These are phyloP conservation scores for Agrotis puta DNA, from an alignment of 2,888 invertebrate species.

Conservation along the genomic window DNA sequence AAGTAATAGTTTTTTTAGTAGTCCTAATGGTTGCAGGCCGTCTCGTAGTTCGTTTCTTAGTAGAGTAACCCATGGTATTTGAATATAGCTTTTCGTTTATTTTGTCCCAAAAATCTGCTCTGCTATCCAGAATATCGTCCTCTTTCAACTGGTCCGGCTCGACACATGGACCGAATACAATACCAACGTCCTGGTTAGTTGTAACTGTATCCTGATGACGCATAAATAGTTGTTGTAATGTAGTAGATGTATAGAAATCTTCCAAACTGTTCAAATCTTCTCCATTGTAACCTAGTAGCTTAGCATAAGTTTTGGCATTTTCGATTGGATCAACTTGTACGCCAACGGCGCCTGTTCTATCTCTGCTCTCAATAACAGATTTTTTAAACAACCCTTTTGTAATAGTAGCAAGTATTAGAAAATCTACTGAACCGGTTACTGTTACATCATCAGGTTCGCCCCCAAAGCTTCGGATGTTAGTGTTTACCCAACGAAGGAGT, in stretches of 20 bases:
- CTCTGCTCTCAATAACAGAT: slow-evolving; percentile 77
- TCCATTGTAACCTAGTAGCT: slow-evolving; percentile 67
- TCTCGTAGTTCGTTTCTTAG: background rate
- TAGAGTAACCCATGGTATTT: slow-evolving; percentile 49
- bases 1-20: background rate
- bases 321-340: slow-evolving; percentile 75
- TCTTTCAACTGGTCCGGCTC: slow-evolving; percentile 51
- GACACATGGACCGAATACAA: slow-evolving; percentile 70
- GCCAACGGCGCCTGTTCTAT: slow-evolving; percentile 66
- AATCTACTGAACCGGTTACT: slow-evolving; percentile 72
- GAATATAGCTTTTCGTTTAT: slow-evolving; percentile 71
- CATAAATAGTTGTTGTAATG: slow-evolving; percentile 67
- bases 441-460: slow-evolving; percentile 82
- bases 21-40: slow-evolving; percentile 2
- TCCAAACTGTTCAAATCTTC: slow-evolving; percentile 73
- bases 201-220: background rate
- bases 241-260: slow-evolving; percentile 74
- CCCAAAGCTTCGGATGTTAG: slow-evolving; percentile 78
- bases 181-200: slow-evolving; percentile 36
- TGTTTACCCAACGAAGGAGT: slow-evolving; percentile 75
- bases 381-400: slow-evolving; percentile 77
- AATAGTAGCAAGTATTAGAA: slow-evolving; percentile 75
- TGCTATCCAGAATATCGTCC: slow-evolving; percentile 56
- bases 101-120: slow-evolving; percentile 71
- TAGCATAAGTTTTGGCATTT: slow-evolving; percentile 75